Conservation (phyloP, 2,797 vertebrate genomes). For the Ptychobarbus kaznakovi region DNA sequence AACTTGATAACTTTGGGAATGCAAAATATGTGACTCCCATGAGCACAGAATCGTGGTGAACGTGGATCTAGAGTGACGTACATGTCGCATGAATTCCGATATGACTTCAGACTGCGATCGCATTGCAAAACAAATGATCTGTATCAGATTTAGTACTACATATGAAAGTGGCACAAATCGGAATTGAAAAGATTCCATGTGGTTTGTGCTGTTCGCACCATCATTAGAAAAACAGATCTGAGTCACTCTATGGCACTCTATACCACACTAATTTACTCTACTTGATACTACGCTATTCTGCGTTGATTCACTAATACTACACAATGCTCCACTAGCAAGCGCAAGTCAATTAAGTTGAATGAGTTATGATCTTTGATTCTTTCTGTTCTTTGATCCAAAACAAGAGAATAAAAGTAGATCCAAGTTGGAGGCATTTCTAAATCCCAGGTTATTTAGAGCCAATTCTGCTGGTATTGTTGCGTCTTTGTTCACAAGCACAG, state of each 20-base stretch:
- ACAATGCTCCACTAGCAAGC: background rate
- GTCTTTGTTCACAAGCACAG: background rate
- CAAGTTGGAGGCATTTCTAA: conserved; percentile 22
- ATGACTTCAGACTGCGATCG: no score
- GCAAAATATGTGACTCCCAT: no score
- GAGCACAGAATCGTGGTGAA: no score
- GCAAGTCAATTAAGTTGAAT: background rate
- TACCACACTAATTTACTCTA: background rate
- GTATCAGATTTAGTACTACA: no score
- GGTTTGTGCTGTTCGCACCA: no score
- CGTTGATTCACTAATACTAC: background rate
- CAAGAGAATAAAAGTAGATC: background rate
- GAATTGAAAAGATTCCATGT: no score
- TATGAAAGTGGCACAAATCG: no score
- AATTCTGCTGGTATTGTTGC: background rate
- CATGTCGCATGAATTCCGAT: no score
- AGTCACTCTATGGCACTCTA: background rate
- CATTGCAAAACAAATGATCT: no score
- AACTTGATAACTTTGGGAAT: no score
- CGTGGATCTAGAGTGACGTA: no score
- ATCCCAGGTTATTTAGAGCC: background rate
- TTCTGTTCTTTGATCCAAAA: background rate
- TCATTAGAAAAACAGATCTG: no score
- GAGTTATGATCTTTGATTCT: background rate
- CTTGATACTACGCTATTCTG: background rate